Evolutionary conservation across 2,113 vertebrate species (phyloP).

Genomic region (Micronycteris hirsuta): DNA sequence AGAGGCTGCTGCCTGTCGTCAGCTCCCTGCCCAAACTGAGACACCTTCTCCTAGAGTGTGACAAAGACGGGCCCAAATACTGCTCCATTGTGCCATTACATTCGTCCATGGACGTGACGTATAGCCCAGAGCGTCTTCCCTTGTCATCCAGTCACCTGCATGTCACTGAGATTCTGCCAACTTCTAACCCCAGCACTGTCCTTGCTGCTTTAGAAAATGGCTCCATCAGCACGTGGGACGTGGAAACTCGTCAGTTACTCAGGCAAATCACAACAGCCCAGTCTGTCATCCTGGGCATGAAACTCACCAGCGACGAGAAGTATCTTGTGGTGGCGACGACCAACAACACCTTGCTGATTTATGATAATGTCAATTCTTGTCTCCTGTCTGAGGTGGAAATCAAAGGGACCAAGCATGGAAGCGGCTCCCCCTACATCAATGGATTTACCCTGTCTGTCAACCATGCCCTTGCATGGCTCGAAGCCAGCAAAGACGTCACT

Average conservation of each 20-base stretch:
- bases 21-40: conserved; percentile 96
- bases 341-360: conserved; percentile 96
- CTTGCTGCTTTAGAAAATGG: conserved; percentile 96
- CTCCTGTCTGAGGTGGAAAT: conserved; percentile 97
- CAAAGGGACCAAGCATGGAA: conserved; percentile 94
- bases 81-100: conserved; percentile 98
- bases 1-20: conserved; percentile 95
- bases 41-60: conserved; percentile 96
- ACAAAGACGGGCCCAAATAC: conserved; percentile 98
- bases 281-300: conserved; percentile 95
- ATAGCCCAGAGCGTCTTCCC: conserved; percentile 94
- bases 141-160: conserved; percentile 95
- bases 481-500: conserved; percentile 96
- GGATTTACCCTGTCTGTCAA: conserved; percentile 95
- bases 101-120: conserved; percentile 98
- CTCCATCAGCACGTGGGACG: conserved; percentile 98
- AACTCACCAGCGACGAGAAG: conserved; percentile 93
- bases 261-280: conserved; percentile 95
- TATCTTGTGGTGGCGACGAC: conserved; percentile 97
- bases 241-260: conserved; percentile 92
- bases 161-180: conserved; percentile 95
- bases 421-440: conserved; percentile 92
- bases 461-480: conserved; percentile 97
- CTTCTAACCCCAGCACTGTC: conserved; percentile 92
- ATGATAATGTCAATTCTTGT: conserved; percentile 97